Evolutionary conservation across 2,797 vertebrate species (phyloP).

Genomic region (Ctenopoma multispine): DNA sequence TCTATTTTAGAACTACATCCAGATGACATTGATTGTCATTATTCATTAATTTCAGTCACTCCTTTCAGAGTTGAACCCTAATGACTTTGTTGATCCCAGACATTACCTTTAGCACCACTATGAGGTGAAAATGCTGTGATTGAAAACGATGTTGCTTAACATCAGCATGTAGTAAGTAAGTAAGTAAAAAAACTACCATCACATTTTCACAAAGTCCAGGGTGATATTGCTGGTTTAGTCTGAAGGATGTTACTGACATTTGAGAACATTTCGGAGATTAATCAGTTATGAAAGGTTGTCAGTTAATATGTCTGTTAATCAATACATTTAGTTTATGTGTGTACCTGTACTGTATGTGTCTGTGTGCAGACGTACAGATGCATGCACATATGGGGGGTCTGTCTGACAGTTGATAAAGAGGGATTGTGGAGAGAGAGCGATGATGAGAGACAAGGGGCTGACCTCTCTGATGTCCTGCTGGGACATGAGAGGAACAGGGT

Average conservation of each 20-base stretch:
- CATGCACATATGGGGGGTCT: constrained; percentile 49
- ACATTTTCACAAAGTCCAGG: too few species aligned
- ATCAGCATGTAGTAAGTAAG: too few species aligned
- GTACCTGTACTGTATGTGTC: constrained; percentile 14
- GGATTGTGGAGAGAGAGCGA: constrained; percentile 52
- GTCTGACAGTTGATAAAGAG: constrained; percentile 53
- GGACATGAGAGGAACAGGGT: constrained; percentile 63
- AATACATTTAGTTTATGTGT: not conserved
- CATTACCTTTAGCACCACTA: too few species aligned
- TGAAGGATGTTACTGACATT: too few species aligned
- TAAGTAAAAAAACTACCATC: too few species aligned
- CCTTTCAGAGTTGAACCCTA: not conserved
- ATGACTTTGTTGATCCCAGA: not conserved
- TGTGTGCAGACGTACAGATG: constrained; percentile 19
- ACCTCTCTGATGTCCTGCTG: constrained; percentile 70
- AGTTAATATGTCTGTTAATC: not conserved
- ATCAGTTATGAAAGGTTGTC: not conserved
- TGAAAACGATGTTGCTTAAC: too few species aligned
- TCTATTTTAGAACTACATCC: not conserved
- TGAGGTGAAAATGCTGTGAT: too few species aligned
- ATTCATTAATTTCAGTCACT: too few species aligned
- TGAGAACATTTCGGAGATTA: not conserved
- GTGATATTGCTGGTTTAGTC: not conserved
- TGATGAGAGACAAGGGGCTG: constrained; percentile 71
- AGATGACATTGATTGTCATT: too few species aligned